Evolutionary conservation across 2,113 vertebrate species (phyloP), one percentile per base, ranked within the genome.

Genomic region (Machaerirhynchus nigripectus): DNA sequence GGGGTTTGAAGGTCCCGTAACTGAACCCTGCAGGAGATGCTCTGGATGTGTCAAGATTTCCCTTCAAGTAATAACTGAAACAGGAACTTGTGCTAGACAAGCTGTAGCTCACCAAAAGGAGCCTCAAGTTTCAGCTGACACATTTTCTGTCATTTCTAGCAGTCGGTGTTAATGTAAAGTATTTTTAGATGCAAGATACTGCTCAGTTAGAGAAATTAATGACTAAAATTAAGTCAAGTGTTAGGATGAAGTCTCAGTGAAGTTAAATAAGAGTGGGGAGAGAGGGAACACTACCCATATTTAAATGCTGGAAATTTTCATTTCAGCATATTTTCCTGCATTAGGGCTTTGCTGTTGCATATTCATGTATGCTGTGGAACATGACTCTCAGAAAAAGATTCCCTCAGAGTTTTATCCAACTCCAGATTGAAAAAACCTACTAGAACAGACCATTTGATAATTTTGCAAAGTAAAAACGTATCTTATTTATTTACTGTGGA

Each of bases 31-130:
- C 26, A 40, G 27, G 67, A 57, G 82, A 15, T 16, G 67, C 46
- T 57, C 1, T 49, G 65, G 20, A 2, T 19, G 5, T 13, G 70
- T 8, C 6, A 0, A 0, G 2, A 7, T 30, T 26, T 35, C 65
- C 81, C 47, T 47, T 24, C 53, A 3, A 19, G 57, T 2, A 4
- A 3, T 5, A 8, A 7, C n/a, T n/a, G 31, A 33, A 52, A 18
- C 6, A 13, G 5, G 30, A n/a, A 5, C 27, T 50, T 1, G 0
- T 13, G 7, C 13, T 1, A 46, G 53, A 22, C 75, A 52, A 52
- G 35, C 35, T 56, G 30, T 1, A 24, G n/a, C 61, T 79, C 59
- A 17, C 28, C 12, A 1, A 6, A 81, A 14, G 39, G 28, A 87
- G 59, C 55, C 56, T 76, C 55, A 14, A 55, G 49, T 49, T 78